A percentile compares a stretch with the other conserved stretches of the same genome.
phyloP scores from a whole-genome alignment of 2,888 invertebrate genomes.

The Hypomecis punctinalis region DNA sequence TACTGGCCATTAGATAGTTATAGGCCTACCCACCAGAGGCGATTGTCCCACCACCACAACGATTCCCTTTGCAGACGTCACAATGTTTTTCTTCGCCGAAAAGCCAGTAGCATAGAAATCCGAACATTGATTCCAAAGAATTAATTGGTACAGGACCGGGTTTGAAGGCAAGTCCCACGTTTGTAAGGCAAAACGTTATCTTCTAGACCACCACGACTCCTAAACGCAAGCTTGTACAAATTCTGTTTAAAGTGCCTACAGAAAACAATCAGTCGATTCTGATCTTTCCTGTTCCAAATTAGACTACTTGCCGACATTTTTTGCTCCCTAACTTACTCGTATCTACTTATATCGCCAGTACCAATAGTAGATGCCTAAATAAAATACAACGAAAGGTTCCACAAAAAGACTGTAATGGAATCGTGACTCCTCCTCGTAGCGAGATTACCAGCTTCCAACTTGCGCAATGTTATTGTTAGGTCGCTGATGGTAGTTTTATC shows the following conservation, averaged over 20 bases:
- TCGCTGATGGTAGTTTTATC: conserved; percentile 8
- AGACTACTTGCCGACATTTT: conserved; percentile 3
- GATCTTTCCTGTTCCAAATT: not conserved
- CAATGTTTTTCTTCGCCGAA: no score
- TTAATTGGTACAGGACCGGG: no score
- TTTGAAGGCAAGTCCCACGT: no score
- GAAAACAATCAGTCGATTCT: not conserved
- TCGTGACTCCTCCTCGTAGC: conserved; percentile 23
- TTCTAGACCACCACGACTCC: no score
- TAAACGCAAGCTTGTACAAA: not conserved
- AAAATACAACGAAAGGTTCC: conserved; percentile 23
- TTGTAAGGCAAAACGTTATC: no score
- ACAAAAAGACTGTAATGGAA: conserved; percentile 31
- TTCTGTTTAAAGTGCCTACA: not conserved
- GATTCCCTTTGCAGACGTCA: no score
- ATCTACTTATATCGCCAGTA: conserved; percentile 4
- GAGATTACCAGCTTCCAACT: conserved; percentile 31
- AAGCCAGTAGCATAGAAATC: no score
- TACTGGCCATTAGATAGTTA: no score
- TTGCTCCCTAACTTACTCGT: not conserved
- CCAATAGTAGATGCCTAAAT: conserved; percentile 9
- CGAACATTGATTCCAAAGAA: no score
- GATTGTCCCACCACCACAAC: no score
- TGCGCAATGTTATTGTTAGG: conserved; percentile 40
- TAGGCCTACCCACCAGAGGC: no score